Conservation (phyloP, 2,797 vertebrate species). For the Streptopelia turtur region DNA sequence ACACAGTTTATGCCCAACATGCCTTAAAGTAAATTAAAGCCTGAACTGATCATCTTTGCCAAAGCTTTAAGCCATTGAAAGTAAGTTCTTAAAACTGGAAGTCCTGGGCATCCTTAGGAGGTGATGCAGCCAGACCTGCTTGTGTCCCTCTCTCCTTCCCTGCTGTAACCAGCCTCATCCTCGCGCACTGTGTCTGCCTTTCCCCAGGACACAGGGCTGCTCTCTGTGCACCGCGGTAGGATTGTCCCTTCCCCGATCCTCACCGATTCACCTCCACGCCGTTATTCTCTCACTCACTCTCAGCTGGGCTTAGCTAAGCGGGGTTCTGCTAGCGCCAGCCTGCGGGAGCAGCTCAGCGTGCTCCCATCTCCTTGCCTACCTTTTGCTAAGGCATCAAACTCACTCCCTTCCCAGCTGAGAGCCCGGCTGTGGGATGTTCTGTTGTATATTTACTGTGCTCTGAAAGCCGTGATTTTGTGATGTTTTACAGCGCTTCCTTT, state of each 20-base stretch:
- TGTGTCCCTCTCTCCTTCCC: not conserved
- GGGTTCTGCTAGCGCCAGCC: not conserved
- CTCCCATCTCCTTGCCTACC: fast-evolving
- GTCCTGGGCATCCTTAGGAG: not conserved
- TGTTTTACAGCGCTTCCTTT: conserved; percentile 81
- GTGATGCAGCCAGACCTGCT: not conserved
- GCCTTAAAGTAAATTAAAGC: not conserved
- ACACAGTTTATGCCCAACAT: not conserved
- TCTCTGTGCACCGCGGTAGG: not conserved
- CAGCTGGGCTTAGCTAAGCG: not conserved
- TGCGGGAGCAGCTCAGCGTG: fast-evolving
- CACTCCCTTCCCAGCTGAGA: not conserved
- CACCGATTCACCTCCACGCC: fast-evolving
- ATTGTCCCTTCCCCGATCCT: not conserved
- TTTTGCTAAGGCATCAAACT: not conserved
- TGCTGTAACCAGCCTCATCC: conserved; percentile 19
- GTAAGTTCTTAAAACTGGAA: not conserved
- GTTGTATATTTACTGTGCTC: conserved; percentile 49
- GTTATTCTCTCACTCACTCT: not conserved
- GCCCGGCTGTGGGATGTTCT: not conserved
- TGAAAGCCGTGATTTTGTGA: conserved; percentile 75
- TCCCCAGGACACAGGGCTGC: not conserved
- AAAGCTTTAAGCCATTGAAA: not conserved
- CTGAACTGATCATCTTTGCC: not conserved
- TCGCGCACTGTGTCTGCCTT: not conserved